Evolutionary conservation across 2,113 vertebrate species (phyloP), one percentile per base, ranked within the genome.

Genomic region (Dolichotis patagonum): DNA sequence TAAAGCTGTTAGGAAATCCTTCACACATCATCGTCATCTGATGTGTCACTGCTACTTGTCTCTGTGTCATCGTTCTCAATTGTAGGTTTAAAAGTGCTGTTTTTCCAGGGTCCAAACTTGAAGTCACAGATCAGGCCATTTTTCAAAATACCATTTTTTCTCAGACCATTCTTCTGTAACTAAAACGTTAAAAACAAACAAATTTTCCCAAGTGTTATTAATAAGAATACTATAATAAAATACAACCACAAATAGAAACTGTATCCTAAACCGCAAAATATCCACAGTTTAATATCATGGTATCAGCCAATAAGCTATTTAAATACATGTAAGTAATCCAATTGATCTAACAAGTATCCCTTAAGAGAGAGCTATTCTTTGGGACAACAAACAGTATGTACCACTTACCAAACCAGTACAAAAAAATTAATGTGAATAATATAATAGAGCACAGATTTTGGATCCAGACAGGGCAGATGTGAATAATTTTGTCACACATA

Each of bases 41-140:
- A 99, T 46, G 99, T 99, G 98, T 99, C 99, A 83, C 98, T 99
- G 98, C 99, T 99, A 97, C 98, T 99, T 0, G 99, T 99, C 93
- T 99, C 99, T 30, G 98, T 98, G 97, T 99, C 99, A 7, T 99
- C 99, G 82, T 98, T 98, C 87, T 99, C 98, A 94, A 98, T 62
- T 67, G 98, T 91, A 91, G 98, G 96, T 97, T 88, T 98, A 98
- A 99, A 99, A 98, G 97, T 98, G 98, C 98, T 98, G 97, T 98
- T 98, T 98, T 98, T 99, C 99, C 99, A 99, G 20, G 98, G 86
- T 86, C 97, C 97, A 94, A 99, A 98, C 89, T 98, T 98, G 96
- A 98, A 98, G 97, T 98, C 96, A 95, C 97, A 98, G 85, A 98
- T 97, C 65, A 99, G 97, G 93, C 98, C 98, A 20, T 99, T 99